Evolutionary conservation across 2,888 invertebrate genomes (phyloP).

Genomic region (Meloe dianella): DNA sequence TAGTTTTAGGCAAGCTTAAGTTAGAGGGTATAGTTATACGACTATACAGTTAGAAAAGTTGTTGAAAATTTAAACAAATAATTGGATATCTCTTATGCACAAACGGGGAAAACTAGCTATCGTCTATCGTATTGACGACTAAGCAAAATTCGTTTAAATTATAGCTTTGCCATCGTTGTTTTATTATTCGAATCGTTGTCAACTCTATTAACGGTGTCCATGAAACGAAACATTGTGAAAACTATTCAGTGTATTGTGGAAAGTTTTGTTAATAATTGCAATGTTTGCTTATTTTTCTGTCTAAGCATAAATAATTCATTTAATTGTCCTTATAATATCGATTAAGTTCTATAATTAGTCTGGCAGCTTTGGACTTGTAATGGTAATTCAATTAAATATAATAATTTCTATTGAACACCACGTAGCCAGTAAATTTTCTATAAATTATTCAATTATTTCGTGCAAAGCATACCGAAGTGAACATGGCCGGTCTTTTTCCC

Average conservation of each 20-base stretch:
- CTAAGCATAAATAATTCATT: not conserved
- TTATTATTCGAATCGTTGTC: not conserved
- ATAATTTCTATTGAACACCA: conserved; percentile 10
- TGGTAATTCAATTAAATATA: conserved; percentile 13
- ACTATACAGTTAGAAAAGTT: not conserved
- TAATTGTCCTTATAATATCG: not conserved
- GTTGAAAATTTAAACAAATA: not conserved
- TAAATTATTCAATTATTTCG: conserved; percentile 9
- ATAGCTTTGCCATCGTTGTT: not conserved
- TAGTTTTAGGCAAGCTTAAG: not conserved
- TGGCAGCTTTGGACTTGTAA: conserved; percentile 4
- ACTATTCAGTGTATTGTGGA: not conserved
- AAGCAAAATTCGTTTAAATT: conserved; percentile 2
- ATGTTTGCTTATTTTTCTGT: not conserved
- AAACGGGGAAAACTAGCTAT: not conserved
- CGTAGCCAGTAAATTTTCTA: not conserved
- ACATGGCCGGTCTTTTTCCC: not conserved
- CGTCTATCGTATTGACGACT: not conserved
- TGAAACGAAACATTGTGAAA: not conserved
- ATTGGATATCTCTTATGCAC: not conserved
- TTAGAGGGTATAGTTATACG: not conserved
- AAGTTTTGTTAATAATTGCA: not conserved
- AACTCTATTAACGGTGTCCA: not conserved
- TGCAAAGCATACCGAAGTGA: not conserved
- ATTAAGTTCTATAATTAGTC: conserved; percentile 7